Evolutionary conservation across 2,113 vertebrate species (phyloP).

Genomic region (Microtus richardsoni): DNA sequence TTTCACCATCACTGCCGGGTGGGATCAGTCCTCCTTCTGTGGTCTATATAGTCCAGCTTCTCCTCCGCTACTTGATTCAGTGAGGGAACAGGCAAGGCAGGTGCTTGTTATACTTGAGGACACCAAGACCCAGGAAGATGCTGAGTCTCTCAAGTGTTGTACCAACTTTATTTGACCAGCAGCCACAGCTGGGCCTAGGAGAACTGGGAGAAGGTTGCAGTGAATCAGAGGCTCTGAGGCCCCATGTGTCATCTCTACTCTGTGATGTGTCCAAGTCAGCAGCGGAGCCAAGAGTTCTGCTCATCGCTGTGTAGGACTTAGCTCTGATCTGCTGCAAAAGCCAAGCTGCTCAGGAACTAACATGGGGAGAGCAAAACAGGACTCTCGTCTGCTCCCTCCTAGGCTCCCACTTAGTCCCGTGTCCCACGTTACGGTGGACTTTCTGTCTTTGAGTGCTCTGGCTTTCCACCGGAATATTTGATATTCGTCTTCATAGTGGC

Average conservation of each 20-base stretch:
- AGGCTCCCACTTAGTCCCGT: neutral
- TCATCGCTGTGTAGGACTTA: neutral
- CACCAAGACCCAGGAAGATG: neutral
- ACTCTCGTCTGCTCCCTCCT: neutral
- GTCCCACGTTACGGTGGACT: neutral
- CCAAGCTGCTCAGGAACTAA: neutral
- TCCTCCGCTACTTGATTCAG: neutral
- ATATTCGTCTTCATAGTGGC: neutral
- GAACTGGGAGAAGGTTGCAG: neutral
- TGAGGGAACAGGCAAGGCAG: neutral
- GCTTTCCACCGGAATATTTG: slow-evolving; percentile 2
- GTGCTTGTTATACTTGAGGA: slow-evolving; percentile 3
- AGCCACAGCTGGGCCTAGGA: neutral
- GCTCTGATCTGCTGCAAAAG: neutral
- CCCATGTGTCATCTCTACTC: neutral
- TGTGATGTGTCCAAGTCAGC: neutral
- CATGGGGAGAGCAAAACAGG: neutral
- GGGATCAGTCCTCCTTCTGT: neutral
- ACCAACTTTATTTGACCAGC: neutral
- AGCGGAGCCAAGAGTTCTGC: slow-evolving; percentile 11
- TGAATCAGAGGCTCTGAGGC: neutral
- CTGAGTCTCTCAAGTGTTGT: neutral
- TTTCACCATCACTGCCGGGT: too few relatives aligned
- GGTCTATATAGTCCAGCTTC: neutral
- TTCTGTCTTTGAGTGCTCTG: neutral